Conservation (phyloP, 2,888 invertebrate species). For the Eledone cirrhosa region DNA sequence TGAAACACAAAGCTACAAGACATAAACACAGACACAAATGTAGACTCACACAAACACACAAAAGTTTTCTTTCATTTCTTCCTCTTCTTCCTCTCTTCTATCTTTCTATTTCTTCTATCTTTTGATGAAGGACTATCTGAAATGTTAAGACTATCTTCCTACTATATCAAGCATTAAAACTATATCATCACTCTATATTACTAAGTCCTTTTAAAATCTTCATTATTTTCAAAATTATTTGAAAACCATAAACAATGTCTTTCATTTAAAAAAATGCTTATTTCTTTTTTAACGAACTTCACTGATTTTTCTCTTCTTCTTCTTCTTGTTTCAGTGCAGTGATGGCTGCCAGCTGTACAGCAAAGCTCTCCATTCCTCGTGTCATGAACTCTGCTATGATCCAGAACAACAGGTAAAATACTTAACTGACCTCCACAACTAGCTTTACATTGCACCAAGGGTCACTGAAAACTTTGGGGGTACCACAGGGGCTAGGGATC, state of each 20-base stretch:
- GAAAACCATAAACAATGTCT: too few relatives aligned
- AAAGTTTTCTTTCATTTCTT: background rate
- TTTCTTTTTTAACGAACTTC: background rate
- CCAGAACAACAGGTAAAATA: slow-evolving; percentile 4
- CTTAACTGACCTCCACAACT: too few relatives aligned
- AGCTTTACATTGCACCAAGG: too few relatives aligned
- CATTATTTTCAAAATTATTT: too few relatives aligned
- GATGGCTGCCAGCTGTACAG: slow-evolving; percentile 33
- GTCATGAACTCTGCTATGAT: slow-evolving; percentile 32
- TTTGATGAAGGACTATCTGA: too few relatives aligned
- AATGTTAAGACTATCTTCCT: background rate
- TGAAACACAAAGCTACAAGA: too few relatives aligned
- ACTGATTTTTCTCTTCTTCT: background rate
- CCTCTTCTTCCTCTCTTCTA: background rate
- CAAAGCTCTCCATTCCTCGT: slow-evolving; percentile 27
- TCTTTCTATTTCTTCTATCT: background rate
- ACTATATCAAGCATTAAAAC: too few relatives aligned
- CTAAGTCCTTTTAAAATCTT: too few relatives aligned
- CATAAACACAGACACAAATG: too few relatives aligned
- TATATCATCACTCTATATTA: too few relatives aligned
- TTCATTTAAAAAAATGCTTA: background rate
- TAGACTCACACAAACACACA: background rate
- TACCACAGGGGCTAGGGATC: too few relatives aligned
- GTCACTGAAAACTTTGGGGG: too few relatives aligned
- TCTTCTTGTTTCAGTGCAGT: slow-evolving; percentile 32